Evolutionary conservation across 1,140 invertebrate species (phyloP), one percentile per base, ranked within the genome.

Genomic region (Euwallacea similis): DNA sequence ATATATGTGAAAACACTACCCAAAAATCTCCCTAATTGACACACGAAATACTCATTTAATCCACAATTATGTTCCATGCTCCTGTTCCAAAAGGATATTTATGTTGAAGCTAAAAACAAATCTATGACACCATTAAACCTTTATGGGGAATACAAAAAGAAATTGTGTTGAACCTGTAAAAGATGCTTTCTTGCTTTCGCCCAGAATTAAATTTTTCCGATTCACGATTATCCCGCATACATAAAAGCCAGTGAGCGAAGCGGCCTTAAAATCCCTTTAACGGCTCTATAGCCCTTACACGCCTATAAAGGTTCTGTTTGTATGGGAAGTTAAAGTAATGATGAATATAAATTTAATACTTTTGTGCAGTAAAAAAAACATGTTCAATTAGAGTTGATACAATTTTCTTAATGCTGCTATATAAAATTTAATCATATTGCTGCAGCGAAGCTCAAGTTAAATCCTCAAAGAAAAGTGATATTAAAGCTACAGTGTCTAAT

Each of bases 401-500:
- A 47, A 47, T 47, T 47, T 47, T 10, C n/a, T 9, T 10, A 47
- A 47, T 47, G n/a, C 6, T 6, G 2, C n/a, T 13, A 2, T 47
- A 9, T 47, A 47, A 47, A 47, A 47, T 47, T 47, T 47, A 47
- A 47, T 47, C 46, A 47, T 47, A 47, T 47, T 47, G n/a, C n/a
- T 10, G 46, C 46, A 47, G 46, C 21, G 21, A 13, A 47, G 2
- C n/a, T 47, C 9, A 47, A 13, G 46, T 6, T 13, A 47, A 47
- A 47, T 47, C 46, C 46, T 47, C 46, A 61, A 61, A n/a, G 59
- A 61, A 61, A 61, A 42, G 59, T 61, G 59, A 41, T 43, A 61
- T 43, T 61, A 61, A 61, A 61, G 42, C 11, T 61, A 61, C 61
- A n/a, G 2, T 47, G 42, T 15, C 59, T 63, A 63, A 63, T 63